These are phyloP conservation scores for Octodon degus DNA, from an alignment of 2,113 vertebrate genomes.

Conservation along the genomic window DNA sequence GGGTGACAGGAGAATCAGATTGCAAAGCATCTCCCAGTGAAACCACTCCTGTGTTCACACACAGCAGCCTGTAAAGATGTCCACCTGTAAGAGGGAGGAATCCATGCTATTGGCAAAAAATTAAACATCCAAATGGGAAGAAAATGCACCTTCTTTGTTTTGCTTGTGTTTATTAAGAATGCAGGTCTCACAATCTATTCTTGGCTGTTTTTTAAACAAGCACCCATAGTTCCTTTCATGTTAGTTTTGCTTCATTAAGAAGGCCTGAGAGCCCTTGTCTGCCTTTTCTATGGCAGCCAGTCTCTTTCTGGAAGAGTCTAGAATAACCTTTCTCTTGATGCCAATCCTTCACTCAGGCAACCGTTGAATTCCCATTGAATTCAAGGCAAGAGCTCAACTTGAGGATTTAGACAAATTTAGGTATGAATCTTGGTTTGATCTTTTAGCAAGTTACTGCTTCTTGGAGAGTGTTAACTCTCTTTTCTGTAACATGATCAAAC, in stretches of 20 bases:
- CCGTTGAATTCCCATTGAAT: background rate
- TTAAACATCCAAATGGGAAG: background rate
- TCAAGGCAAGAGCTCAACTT: background rate
- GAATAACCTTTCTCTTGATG: constrained; percentile 3
- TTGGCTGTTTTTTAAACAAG: constrained; percentile 22
- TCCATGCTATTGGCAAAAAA: background rate
- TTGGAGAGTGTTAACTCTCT: background rate
- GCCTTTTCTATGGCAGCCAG: background rate
- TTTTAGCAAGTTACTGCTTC: background rate
- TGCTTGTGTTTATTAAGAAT: background rate
- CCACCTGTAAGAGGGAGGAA: background rate
- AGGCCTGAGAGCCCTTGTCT: background rate
- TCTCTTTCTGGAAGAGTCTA: constrained; percentile 31
- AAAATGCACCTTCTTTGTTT: background rate
- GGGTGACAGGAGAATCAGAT: background rate
- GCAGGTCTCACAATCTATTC: background rate
- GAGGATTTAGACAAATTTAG: background rate
- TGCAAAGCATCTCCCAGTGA: background rate
- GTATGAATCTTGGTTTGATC: background rate
- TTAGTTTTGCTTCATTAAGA: background rate
- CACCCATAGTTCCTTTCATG: background rate
- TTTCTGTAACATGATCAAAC: background rate
- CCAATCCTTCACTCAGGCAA: background rate
- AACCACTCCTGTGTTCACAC: background rate
- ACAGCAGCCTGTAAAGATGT: background rate